A percentile compares a stretch with the other conserved stretches of the same genome.
Evolutionary conservation across 37 sponge, comb jelly and placozoan species (phyloP).

Genomic region (Hexactinellida sp.): DNA sequence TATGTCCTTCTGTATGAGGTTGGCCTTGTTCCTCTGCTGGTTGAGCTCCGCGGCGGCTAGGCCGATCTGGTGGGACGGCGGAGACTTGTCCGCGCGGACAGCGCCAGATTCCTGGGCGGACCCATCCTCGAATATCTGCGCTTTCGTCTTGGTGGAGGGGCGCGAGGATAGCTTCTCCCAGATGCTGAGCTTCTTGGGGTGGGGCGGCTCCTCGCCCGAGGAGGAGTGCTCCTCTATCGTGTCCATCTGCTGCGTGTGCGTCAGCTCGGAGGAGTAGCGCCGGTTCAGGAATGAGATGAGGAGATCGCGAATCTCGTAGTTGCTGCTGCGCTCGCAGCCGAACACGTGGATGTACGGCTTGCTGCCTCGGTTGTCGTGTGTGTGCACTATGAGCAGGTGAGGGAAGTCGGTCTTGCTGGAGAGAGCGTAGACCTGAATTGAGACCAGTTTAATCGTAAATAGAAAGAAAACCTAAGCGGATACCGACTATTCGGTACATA

Average conservation of each 20-base stretch:
- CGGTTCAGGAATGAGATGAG: neutral
- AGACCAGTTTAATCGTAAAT: too few relatives aligned
- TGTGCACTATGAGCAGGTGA: neutral
- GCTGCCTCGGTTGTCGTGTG: neutral
- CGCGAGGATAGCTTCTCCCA: neutral
- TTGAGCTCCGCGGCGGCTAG: neutral
- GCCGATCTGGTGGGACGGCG: neutral
- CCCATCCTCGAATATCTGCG: neutral
- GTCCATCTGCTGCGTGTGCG: neutral
- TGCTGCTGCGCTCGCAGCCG: neutral
- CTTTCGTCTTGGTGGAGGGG: neutral
- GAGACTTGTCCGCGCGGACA: neutral
- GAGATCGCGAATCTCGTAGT: neutral
- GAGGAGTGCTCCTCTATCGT: constrained; percentile 10
- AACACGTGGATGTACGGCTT: neutral
- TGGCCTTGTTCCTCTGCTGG: neutral
- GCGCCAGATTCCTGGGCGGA: neutral
- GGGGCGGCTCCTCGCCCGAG: neutral
- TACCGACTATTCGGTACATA: constrained; percentile 15
- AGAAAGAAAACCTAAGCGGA: too few relatives aligned
- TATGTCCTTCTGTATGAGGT: neutral
- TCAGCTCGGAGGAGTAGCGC: neutral
- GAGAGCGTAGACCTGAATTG: neutral
- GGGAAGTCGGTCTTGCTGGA: neutral
- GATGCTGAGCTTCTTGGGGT: neutral